These are phyloP conservation scores for Xylota sylvarum DNA, from an alignment of 2,888 invertebrate species.

Conservation along the genomic window DNA sequence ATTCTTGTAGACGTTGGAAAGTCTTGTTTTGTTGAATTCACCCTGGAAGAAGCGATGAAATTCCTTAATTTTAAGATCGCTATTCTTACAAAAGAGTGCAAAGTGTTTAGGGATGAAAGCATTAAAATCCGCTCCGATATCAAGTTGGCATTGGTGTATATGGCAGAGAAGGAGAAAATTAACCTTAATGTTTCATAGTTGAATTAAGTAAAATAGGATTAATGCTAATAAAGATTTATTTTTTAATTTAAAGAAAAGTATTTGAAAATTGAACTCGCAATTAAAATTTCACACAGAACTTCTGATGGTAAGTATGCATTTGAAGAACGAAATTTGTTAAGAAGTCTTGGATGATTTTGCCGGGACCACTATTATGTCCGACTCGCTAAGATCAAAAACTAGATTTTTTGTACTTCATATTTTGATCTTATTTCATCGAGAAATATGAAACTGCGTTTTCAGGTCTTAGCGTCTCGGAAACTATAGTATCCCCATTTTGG, in stretches of 20 bases:
- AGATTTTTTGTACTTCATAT: no score
- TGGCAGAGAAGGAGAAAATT: slow-evolving; percentile 86
- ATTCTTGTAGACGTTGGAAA: slow-evolving; percentile 91
- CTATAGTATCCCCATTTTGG: no score
- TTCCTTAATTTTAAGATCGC: slow-evolving; percentile 90
- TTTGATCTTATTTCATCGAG: no score
- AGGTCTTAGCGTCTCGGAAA: no score
- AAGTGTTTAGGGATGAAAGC: slow-evolving; percentile 88
- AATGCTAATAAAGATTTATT: background rate
- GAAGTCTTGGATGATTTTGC: no score
- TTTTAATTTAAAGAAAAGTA: background rate
- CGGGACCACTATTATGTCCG: no score
- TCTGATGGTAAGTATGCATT: no score
- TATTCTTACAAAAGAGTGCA: slow-evolving; percentile 87
- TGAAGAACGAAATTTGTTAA: no score
- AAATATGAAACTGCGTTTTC: no score
- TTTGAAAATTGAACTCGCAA: background rate
- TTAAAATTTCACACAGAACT: no score
- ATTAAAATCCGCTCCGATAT: slow-evolving; percentile 91
- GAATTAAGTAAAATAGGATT: background rate
- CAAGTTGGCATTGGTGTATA: slow-evolving; percentile 90
- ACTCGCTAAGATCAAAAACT: no score
- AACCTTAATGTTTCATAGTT: background rate
- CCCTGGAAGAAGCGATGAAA: slow-evolving; percentile 88
- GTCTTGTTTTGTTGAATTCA: slow-evolving; percentile 91